Base-by-base conservation (phyloP, 2,797 vertebrate genomes). In the Rhinophrynus dorsalis region DNA sequence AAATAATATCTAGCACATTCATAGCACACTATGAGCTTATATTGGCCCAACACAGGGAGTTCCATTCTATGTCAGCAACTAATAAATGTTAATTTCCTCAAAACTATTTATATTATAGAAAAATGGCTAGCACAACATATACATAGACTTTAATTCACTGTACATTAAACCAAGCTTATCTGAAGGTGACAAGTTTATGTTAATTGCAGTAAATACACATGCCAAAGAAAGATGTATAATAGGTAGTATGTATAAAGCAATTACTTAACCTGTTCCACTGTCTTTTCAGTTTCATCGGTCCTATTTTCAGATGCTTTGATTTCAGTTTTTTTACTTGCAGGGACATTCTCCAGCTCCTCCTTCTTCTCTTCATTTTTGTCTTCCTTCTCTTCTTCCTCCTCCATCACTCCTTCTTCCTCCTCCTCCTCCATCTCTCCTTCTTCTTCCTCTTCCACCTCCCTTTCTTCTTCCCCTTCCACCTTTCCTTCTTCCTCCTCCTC, bases 191-290 rank as follows among this genome's bases (percentile, higher is more conserved):
- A n/a, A n/a, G n/a, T n/a, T n/a, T n/a, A n/a, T n/a, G n/a, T n/a
- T n/a, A n/a, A n/a, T n/a, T n/a, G n/a, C n/a, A n/a, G n/a, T n/a
- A n/a, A n/a, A n/a, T n/a, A n/a, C n/a, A n/a, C n/a, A n/a, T n/a
- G n/a, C n/a, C n/a, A n/a, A n/a, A n/a, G n/a, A n/a, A n/a, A n/a
- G n/a, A n/a, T n/a, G n/a, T n/a, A n/a, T n/a, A n/a, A n/a, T n/a
- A n/a, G n/a, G n/a, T n/a, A n/a, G n/a, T n/a, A n/a, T 5, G 42
- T 10, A 21, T 3, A 57, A 18, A 57, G 9, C 8, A 52, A 20
- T 15, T 8, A 58, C 44, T 21, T 71, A 50, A 80, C 73, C 73
- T 76, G 48, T 69, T 52, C 21, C 26, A 6, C 0, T 3, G 38
- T 20, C 47, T 58, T 33, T 52, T 30, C 6, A 17, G 51, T 29